phyloP scores from a whole-genome alignment of 1,140 invertebrate genomes.

The Papilio helenus region DNA sequence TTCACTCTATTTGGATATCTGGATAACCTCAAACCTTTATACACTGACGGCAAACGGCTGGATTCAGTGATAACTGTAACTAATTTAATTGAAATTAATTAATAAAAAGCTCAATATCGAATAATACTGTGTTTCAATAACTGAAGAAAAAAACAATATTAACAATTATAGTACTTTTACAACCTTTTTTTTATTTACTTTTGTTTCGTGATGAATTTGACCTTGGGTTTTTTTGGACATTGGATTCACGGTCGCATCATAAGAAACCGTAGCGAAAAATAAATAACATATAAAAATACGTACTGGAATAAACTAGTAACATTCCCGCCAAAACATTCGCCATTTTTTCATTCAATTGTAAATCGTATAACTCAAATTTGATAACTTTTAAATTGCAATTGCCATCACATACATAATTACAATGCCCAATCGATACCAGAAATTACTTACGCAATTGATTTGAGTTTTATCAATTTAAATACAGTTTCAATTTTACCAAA shows the following conservation, averaged over 20 bases:
- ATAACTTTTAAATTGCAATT: neutral
- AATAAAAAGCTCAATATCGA: neutral
- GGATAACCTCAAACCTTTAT: neutral
- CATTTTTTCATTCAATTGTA: neutral
- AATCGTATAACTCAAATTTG: neutral
- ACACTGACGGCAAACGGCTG: neutral
- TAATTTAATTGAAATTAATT: neutral
- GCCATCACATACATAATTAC: neutral
- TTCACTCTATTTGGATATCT: conserved; percentile 5
- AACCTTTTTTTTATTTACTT: neutral
- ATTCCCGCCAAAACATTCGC: conserved; percentile 18
- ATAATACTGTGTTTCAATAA: too few species aligned
- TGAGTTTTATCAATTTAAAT: neutral
- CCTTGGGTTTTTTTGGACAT: neutral
- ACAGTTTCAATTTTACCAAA: neutral
- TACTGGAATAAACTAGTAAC: neutral
- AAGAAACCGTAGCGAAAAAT: too few species aligned
- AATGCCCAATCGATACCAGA: conserved; percentile 4
- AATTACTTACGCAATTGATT: conserved; percentile 2
- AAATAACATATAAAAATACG: neutral
- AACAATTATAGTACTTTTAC: too few species aligned
- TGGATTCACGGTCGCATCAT: too few species aligned
- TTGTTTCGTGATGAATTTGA: neutral
- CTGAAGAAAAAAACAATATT: too few species aligned
- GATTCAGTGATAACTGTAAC: neutral